Percentiles rank a stretch among this genome's conserved stretches.
These are phyloP conservation scores for Desmodus rotundus DNA, from an alignment of 2,113 vertebrate species.

Conservation along the genomic window DNA sequence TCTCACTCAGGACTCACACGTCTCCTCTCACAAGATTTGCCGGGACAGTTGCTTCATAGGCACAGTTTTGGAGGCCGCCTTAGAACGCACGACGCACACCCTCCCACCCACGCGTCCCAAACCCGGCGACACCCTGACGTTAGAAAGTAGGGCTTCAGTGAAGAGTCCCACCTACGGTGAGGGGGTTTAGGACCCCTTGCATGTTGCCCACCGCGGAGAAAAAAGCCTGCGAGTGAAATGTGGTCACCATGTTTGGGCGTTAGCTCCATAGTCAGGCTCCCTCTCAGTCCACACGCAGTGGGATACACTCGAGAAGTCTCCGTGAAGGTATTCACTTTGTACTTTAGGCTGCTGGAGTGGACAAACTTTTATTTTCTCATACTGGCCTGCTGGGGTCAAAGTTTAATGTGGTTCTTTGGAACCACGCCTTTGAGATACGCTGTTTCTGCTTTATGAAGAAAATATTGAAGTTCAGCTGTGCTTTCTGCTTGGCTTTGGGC, in stretches of 20 bases:
- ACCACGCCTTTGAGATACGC: no score
- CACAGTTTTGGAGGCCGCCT: neutral
- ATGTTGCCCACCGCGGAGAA: no score
- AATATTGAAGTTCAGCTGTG: neutral
- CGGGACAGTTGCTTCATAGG: neutral
- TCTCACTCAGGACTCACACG: neutral
- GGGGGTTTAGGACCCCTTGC: neutral
- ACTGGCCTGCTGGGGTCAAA: neutral
- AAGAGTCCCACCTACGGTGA: neutral
- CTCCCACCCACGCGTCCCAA: neutral
- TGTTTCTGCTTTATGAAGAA: neutral
- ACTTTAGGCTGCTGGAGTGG: neutral
- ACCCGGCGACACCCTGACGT: neutral
- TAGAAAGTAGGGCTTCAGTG: neutral
- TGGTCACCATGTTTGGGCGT: neutral
- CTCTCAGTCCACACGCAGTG: neutral
- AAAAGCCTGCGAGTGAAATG: neutral
- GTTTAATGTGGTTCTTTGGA: neutral
- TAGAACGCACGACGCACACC: neutral
- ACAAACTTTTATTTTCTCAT: neutral
- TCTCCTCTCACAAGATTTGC: neutral
- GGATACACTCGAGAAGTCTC: neutral
- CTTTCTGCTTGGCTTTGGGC: neutral
- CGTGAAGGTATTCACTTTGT: neutral
- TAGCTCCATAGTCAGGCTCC: neutral